Evolutionary conservation across 2,113 vertebrate species (phyloP).

Genomic region (Sylvia atricapilla): DNA sequence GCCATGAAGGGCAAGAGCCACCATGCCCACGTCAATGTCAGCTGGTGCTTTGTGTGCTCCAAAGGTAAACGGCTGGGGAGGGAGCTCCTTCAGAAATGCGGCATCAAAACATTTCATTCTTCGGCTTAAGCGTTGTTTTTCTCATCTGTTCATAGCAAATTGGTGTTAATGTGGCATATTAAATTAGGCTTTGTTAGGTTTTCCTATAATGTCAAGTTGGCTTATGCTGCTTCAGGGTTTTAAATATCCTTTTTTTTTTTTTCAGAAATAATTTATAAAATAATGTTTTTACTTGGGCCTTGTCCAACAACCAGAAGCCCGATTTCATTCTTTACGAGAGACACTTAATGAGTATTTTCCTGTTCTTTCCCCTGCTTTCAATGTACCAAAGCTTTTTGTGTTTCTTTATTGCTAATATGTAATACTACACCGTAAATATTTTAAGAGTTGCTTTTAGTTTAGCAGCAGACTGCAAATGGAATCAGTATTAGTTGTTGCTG

Average conservation of each 20-base stretch:
- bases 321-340: neutral
- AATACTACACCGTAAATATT: conserved; percentile 28
- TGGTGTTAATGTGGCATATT: neutral
- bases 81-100: fast-evolving
- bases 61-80: conserved; percentile 80
- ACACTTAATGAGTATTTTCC: neutral
- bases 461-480: neutral
- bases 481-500: neutral
- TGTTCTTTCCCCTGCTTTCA: neutral
- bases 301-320: neutral
- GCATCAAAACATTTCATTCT: neutral
- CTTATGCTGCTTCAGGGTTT: neutral
- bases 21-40: conserved; percentile 95
- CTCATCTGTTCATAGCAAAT: neutral
- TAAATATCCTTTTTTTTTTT: neutral
- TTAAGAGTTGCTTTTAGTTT: conserved; percentile 2
- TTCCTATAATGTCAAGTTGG: neutral
- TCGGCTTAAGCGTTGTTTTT: neutral
- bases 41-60: conserved; percentile 99
- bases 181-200: neutral
- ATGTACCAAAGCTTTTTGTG: neutral
- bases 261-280: neutral
- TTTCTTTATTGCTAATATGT: neutral
- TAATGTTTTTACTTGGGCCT: neutral
- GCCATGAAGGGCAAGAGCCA: conserved; percentile 91